phyloP scores from a whole-genome alignment of 2,113 vertebrate genomes.

The Taurulus bubalis region DNA sequence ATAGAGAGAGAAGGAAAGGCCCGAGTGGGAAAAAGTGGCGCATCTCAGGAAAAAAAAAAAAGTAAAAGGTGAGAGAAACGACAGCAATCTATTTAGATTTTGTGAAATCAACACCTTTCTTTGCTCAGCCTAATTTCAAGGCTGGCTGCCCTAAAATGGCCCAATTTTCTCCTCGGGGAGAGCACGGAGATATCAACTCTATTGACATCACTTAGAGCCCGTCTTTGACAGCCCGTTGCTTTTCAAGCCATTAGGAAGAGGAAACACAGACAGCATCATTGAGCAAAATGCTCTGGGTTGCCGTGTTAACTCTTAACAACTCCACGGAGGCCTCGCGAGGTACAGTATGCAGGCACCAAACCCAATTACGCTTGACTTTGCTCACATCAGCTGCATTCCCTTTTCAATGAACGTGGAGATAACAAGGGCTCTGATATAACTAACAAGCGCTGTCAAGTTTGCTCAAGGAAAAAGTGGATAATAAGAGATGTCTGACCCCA shows the following conservation, averaged over 20 bases:
- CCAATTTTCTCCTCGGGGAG: conserved; percentile 51
- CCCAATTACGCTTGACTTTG: conserved; percentile 55
- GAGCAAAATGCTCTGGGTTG: conserved; percentile 46
- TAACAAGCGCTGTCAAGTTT: conserved; percentile 31
- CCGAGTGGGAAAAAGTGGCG: conserved; percentile 34
- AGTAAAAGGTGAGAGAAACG: conserved; percentile 41
- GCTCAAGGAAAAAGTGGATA: conserved; percentile 46
- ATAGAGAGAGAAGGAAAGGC: neutral
- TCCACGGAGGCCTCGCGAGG: conserved; percentile 30
- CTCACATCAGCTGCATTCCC: conserved; percentile 37
- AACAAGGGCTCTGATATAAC: conserved; percentile 43
- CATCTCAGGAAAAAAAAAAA: conserved; percentile 9
- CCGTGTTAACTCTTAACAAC: conserved; percentile 31
- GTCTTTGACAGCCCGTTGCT: conserved; percentile 33
- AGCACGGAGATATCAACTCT: conserved; percentile 56
- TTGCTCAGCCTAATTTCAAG: conserved; percentile 72
- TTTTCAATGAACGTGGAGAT: conserved; percentile 34
- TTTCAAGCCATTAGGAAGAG: conserved; percentile 49
- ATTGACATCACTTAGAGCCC: conserved; percentile 52
- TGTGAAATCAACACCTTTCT: conserved; percentile 67
- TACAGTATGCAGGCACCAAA: conserved; percentile 33
- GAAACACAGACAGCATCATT: conserved; percentile 29
- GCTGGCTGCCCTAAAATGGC: conserved; percentile 67
- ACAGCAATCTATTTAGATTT: conserved; percentile 64
- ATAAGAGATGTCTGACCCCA: conserved; percentile 47